Base-by-base conservation (phyloP, 2,797 vertebrate genomes). In the Rhinella marina region DNA sequence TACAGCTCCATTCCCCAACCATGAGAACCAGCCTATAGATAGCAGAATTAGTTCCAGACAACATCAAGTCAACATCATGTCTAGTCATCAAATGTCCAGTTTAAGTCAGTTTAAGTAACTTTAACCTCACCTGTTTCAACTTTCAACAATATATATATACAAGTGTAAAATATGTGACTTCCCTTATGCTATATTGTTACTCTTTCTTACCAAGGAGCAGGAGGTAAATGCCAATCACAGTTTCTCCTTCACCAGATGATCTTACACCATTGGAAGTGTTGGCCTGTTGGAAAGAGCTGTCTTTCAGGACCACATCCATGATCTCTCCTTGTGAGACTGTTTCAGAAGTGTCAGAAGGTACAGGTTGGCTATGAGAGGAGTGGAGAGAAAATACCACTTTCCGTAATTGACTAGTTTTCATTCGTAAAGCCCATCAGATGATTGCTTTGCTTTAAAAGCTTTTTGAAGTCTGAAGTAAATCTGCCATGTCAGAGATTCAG, bases 21-120 rank as follows among this genome's bases (percentile, higher is more conserved):
- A 92, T 83, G 88, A 91, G 56, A 93, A 90, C 78, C 90, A 93
- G 21, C 90, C 89, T 91, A 70, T 7, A 8, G 64, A 88, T 12
- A 82, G 19, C 7, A 70, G 23, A 87, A 87, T 72, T 16, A 52
- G 66, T 78, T 1, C 64, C 54, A 80, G 52, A 70, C 62, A 81
- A 41, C 41, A 41, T 32, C 32, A 32, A 19, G 70, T 2, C 16
- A 6, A 21, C 21, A 23, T 86, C 23, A 41, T 54, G 7, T 54
- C 52, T 32, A 32, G 7, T 19, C 9, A 73, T 12, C 0, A 3
- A 50, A 10, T n/a, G 1, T 75, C 2, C 50, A n/a, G 12, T 52
- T 16, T 72, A 72, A 29, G 29, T 17, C 14, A 41, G 16, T 14
- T 48, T 11, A 73, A 73, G 32, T 17, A 0, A 68, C 16, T 27